Conservation (phyloP, 2,797 vertebrate genomes). For the Lepilemur septentrionalis region DNA sequence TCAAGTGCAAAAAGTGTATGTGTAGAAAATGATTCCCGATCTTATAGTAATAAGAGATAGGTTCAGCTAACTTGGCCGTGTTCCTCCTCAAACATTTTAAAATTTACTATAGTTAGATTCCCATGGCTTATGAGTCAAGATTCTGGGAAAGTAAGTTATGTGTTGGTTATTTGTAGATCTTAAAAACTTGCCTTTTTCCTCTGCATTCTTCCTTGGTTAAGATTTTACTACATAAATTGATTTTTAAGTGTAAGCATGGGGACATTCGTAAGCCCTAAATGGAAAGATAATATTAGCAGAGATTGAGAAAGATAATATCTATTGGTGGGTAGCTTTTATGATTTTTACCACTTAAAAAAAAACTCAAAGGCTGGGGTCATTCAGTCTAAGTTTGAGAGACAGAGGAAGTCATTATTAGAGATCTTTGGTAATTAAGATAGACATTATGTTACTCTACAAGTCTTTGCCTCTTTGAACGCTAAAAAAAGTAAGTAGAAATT, state of each 20-base stretch:
- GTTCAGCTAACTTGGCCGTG: not conserved
- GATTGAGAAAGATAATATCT: not conserved
- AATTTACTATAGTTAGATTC: not conserved
- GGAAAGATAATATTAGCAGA: not conserved
- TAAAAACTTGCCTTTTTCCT: not conserved
- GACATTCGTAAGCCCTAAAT: not conserved
- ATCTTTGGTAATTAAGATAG: not conserved
- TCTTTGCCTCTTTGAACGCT: not conserved
- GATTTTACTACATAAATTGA: not conserved
- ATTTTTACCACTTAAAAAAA: not conserved
- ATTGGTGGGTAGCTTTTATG: not conserved
- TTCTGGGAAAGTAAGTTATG: not conserved
- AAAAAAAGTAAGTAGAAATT: not conserved
- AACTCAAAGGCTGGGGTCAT: not conserved
- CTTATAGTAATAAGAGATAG: not conserved
- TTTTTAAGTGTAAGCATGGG: not conserved
- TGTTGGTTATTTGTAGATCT: not conserved
- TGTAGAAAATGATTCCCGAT: not conserved
- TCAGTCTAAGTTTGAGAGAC: slow-evolving; percentile 21
- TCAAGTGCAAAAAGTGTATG: not conserved
- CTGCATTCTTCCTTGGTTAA: not conserved
- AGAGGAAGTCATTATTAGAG: slow-evolving; percentile 14
- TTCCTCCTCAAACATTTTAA: not conserved
- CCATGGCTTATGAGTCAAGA: not conserved
- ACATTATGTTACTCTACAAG: not conserved